A percentile compares a stretch with the other conserved stretches of the same genome.
These are phyloP conservation scores for Agrotis ipsilon DNA, from an alignment of 2,888 invertebrate species.

Conservation along the genomic window DNA sequence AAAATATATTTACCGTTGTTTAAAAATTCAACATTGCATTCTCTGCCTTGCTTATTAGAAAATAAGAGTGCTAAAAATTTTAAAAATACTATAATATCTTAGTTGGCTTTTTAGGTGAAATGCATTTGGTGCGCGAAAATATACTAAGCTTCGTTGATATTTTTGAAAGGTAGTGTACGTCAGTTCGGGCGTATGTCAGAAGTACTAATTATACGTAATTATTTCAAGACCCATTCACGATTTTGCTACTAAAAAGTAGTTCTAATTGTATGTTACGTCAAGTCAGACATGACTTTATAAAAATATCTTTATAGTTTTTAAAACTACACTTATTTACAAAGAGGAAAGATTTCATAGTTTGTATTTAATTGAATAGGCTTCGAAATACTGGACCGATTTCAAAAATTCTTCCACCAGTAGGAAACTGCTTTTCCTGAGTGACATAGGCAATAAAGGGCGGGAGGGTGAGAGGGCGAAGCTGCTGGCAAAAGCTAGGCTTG, in stretches of 20 bases:
- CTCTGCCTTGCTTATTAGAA: slow-evolving; percentile 43
- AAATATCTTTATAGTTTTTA: neutral
- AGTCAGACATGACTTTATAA: neutral
- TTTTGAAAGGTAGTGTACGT: slow-evolving; percentile 65
- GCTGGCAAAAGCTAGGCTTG: too few relatives aligned
- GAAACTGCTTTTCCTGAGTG: too few relatives aligned
- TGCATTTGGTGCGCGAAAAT: slow-evolving; percentile 67
- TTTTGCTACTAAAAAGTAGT: slow-evolving; percentile 37
- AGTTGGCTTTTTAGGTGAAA: slow-evolving; percentile 4
- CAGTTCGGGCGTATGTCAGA: slow-evolving; percentile 46
- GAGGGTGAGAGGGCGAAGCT: too few relatives aligned
- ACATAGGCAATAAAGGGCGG: too few relatives aligned
- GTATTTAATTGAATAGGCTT: too few relatives aligned
- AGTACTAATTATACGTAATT: too few relatives aligned
- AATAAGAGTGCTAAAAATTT: slow-evolving; percentile 45
- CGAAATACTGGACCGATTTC: too few relatives aligned
- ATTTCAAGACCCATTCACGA: too few relatives aligned
- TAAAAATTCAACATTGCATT: slow-evolving; percentile 39
- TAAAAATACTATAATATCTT: neutral
- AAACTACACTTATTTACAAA: too few relatives aligned
- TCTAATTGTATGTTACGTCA: slow-evolving; percentile 36
- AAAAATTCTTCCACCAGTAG: too few relatives aligned
- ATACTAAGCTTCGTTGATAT: slow-evolving; percentile 56
- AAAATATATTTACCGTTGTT: slow-evolving; percentile 59
- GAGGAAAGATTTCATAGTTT: too few relatives aligned